phyloP scores from a whole-genome alignment of 2,797 vertebrate species.

The Monodelphis domestica region DNA sequence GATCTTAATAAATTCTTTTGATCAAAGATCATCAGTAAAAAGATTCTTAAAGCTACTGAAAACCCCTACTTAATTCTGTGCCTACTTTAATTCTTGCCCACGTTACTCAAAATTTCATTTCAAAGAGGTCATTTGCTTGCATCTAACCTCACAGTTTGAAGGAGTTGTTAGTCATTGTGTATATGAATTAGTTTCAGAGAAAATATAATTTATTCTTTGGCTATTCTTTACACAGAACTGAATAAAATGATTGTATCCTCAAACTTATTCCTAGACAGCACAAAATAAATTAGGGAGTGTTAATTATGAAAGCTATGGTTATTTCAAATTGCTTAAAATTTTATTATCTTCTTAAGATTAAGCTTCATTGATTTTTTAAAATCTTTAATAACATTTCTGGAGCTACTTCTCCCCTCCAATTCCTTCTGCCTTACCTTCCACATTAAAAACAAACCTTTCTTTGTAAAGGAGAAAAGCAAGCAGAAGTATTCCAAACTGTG shows the following conservation, averaged over 20 bases:
- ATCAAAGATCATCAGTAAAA: conserved; percentile 7
- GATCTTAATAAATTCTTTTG: background rate
- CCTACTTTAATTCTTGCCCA: background rate
- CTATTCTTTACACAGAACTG: background rate
- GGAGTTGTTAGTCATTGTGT: background rate
- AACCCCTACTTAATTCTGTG: conserved; percentile 12
- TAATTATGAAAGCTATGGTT: background rate
- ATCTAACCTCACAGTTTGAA: background rate
- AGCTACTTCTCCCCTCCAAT: background rate
- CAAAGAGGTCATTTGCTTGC: background rate
- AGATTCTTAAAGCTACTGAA: background rate
- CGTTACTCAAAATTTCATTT: conserved; percentile 6
- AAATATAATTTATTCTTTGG: background rate
- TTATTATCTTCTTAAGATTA: background rate
- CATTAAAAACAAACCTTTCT: background rate
- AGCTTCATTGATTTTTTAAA: background rate
- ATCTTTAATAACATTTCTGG: background rate
- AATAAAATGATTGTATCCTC: background rate
- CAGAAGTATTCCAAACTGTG: background rate
- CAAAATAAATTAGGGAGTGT: background rate
- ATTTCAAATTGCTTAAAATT: background rate
- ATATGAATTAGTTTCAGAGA: conserved; percentile 20
- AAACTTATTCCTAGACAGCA: background rate
- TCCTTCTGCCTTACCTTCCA: background rate
- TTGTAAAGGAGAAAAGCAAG: background rate